Evolutionary conservation across 2,888 invertebrate species (phyloP).

Genomic region (Eurytoma californica): DNA sequence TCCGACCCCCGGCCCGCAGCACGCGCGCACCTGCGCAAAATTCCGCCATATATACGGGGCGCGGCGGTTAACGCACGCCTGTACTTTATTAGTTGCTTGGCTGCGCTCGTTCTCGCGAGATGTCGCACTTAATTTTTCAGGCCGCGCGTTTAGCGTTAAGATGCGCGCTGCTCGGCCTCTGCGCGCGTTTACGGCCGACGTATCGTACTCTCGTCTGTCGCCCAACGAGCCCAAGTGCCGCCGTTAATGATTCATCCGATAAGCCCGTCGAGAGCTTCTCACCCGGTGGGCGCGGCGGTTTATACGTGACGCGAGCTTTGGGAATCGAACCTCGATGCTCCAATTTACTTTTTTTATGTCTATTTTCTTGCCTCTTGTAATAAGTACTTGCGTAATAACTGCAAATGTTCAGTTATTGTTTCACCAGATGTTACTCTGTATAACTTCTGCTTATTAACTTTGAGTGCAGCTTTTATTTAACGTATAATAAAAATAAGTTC

Average conservation of each 20-base stretch:
- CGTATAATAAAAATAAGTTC: no score
- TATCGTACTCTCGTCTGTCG: not conserved
- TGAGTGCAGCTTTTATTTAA: no score
- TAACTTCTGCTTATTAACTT: no score
- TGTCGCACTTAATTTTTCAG: slow-evolving; percentile 43
- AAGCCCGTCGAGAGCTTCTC: not conserved
- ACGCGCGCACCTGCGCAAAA: slow-evolving; percentile 54
- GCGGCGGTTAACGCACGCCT: slow-evolving; percentile 9
- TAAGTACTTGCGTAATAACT: no score
- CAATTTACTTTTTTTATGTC: no score
- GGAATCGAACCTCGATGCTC: not conserved
- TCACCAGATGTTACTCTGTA: no score
- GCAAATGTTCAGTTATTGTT: no score
- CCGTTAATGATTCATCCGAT: slow-evolving; percentile 6
- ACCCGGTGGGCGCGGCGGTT: not conserved
- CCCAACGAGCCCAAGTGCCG: not conserved
- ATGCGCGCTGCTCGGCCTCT: not conserved
- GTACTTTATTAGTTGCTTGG: slow-evolving; percentile 45
- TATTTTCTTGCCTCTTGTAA: no score
- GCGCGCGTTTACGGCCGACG: slow-evolving; percentile 15
- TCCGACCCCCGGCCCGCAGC: slow-evolving; percentile 31
- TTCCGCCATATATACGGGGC: slow-evolving; percentile 23
- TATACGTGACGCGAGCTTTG: not conserved
- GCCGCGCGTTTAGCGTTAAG: slow-evolving; percentile 33
- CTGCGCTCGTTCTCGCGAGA: not conserved